These are phyloP conservation scores for Latheticus oryzae DNA, from an alignment of 2,888 invertebrate genomes.

Conservation along the genomic window DNA sequence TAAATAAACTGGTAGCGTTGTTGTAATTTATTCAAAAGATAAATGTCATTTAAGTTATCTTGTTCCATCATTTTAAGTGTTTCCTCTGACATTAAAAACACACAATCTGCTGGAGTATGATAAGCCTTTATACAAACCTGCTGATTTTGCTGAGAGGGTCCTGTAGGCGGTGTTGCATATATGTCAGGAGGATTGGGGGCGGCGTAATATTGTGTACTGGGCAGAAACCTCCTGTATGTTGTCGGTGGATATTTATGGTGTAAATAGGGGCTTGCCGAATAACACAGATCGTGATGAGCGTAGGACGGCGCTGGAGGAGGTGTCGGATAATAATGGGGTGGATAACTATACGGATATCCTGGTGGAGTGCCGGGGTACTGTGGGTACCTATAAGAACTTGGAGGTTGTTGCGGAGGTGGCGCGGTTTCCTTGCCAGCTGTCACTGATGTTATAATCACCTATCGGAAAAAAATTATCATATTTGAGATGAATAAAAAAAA, in stretches of 20 bases:
- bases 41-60: too few relatives aligned
- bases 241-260: slow-evolving; percentile 59
- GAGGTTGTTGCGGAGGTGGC: slow-evolving; percentile 66
- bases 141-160: slow-evolving; percentile 58
- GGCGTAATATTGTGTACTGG: slow-evolving; percentile 67
- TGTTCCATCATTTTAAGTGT: too few relatives aligned
- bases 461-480: slow-evolving; percentile 35
- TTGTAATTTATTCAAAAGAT: too few relatives aligned
- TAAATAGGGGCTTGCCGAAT: slow-evolving; percentile 64
- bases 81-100: too few relatives aligned
- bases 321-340: slow-evolving; percentile 67
- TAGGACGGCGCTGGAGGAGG: slow-evolving; percentile 65
- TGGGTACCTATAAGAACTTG: slow-evolving; percentile 62
- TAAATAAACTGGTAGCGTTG: too few relatives aligned
- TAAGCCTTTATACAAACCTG: slow-evolving; percentile 49
- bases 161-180: slow-evolving; percentile 64
- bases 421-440: slow-evolving; percentile 60
- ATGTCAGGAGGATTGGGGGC: slow-evolving; percentile 66
- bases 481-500: too few relatives aligned
- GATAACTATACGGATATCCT: slow-evolving; percentile 61
- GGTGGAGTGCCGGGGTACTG: slow-evolving; percentile 52
- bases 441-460: slow-evolving; percentile 65
- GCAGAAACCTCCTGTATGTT: slow-evolving; percentile 58
- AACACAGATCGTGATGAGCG: slow-evolving; percentile 67
- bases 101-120: slow-evolving; percentile 3